phyloP scores from a whole-genome alignment of 2,888 invertebrate genomes.

The Drosophila nigritarsus region DNA sequence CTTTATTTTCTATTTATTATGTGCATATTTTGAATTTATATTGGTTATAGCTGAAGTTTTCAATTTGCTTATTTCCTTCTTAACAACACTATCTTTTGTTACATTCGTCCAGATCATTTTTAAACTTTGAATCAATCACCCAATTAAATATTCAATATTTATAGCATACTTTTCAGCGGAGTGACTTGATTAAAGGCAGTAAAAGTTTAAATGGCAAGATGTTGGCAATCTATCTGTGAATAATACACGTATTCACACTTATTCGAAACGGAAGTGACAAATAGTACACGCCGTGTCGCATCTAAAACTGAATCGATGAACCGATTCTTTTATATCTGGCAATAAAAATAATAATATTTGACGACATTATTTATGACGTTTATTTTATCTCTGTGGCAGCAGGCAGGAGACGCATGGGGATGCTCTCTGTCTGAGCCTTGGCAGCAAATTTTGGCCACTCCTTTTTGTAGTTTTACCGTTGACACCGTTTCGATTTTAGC shows the following conservation, averaged over 20 bases:
- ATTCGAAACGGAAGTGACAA: constrained; percentile 20
- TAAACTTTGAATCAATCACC: not conserved
- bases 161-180: not conserved
- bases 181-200: not conserved
- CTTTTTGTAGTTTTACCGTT: constrained; percentile 64
- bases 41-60: not conserved
- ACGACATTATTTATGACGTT: constrained; percentile 55
- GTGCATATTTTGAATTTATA: too few species aligned
- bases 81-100: not conserved
- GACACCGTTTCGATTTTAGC: constrained; percentile 58
- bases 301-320: constrained; percentile 29
- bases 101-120: too few species aligned
- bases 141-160: not conserved
- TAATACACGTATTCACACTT: constrained; percentile 23
- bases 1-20: not conserved
- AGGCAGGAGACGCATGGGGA: constrained; percentile 1
- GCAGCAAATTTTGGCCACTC: constrained; percentile 52
- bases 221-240: constrained; percentile 32
- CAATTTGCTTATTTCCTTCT: not conserved
- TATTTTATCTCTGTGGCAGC: constrained; percentile 39
- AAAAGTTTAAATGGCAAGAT: constrained; percentile 7
- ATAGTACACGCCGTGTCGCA: constrained; percentile 18
- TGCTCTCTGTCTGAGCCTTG: constrained; percentile 11
- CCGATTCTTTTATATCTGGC: constrained; percentile 34
- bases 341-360: constrained; percentile 57